Evolutionary conservation across 2,888 invertebrate genomes (phyloP), one percentile per base, ranked within the genome.

Genomic region (Drosophila anomalata): DNA sequence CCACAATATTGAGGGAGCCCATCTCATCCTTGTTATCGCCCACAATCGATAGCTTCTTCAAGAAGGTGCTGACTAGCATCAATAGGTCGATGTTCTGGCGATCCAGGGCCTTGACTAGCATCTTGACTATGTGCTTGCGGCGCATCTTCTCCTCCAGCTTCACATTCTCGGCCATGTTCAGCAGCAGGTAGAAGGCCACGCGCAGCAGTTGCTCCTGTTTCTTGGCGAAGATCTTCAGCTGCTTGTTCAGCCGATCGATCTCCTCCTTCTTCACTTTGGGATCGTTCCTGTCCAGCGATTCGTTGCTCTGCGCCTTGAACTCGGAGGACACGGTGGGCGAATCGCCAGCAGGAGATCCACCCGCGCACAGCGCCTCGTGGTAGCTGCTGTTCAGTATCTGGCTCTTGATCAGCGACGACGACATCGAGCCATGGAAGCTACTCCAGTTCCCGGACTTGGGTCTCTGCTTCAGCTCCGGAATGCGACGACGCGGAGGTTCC

Each of bases 91-190:
- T 95, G 91, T 97, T 97, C 81, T 96, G 96, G 73, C 99, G 94
- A 86, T 98, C 98, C 90, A 99, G 93, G 9, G 97, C 96, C 88
- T 96, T 96, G 50, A 97, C 94, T 41, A 99, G 93, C 92, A 98
- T 94, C 41, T 95, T 95, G 3, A 98, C 96, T 75, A 99, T 95
- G 88, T 96, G 97, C 91, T 98, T 96, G 87, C 97, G 97, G 29
- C 97, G 95, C 97, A 99, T 99, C 93, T 99, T 99, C 92, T 97
- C 96, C 92, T 99, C 99, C 3, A 99, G 96, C 90, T 96, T 96
- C 8, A 97, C 94, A 93, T 98, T 99, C 92, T 98, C 98, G 3
- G 99, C 97, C 91, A 99, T 96, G 91, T 99, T 99, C 53, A 99
- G 93, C 58, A 99, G 93, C 90, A 99, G 94, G 91, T 98, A 98